These are phyloP conservation scores for Ctenosaura bakeri DNA, from an alignment of 2,797 vertebrate genomes.

Conservation along the genomic window DNA sequence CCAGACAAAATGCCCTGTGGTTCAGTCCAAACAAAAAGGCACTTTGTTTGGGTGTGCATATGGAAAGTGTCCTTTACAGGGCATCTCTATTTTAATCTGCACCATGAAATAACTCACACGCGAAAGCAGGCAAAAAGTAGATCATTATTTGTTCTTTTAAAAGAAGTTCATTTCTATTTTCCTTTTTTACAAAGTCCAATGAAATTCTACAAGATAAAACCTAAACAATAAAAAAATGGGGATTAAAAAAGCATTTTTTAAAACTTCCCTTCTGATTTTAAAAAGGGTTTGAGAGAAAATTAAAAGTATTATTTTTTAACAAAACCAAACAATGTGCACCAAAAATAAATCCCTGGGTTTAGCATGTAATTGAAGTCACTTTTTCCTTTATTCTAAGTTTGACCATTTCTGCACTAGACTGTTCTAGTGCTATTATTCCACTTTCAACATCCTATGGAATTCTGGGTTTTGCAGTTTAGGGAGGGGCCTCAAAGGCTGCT, in stretches of 20 bases:
- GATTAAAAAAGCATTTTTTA: background rate
- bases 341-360: background rate
- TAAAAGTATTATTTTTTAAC: background rate
- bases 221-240: background rate
- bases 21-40: conserved; percentile 39
- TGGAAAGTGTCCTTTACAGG: conserved; percentile 37
- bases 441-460: no score
- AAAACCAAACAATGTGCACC: background rate
- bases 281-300: background rate
- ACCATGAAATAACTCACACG: conserved; percentile 40
- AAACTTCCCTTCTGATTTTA: background rate
- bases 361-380: no score
- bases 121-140: background rate
- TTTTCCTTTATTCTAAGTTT: background rate
- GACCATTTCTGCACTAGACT: no score
- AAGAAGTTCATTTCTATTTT: background rate
- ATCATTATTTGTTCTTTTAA: background rate
- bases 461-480: no score
- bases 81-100: conserved; percentile 61
- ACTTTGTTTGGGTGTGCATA: conserved; percentile 10
- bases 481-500: no score
- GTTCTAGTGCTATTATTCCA: no score
- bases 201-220: background rate
- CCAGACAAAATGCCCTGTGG: background rate
- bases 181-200: background rate